Evolutionary conservation across 2,797 vertebrate genomes (phyloP), one percentile per base, ranked within the genome.

Genomic region (Sebastes steindachneri): DNA sequence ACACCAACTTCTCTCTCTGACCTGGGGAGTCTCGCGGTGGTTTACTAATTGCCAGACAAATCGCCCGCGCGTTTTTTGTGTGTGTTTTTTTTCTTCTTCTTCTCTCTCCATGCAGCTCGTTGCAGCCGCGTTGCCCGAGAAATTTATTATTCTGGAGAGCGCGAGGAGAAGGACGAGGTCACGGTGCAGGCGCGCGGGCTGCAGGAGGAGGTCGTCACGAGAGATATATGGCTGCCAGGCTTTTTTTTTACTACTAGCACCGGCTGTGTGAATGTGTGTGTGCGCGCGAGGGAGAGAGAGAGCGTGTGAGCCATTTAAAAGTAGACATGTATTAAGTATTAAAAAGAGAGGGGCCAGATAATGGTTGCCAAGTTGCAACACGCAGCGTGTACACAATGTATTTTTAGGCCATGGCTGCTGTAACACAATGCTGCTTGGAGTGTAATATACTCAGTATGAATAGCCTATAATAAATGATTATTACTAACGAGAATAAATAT

Each of bases 11-110:
- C 55, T 28, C 60, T 63, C 72, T 73, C 73, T 91, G 90, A 83
- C 89, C 86, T 75, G 58, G 75, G 86, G 73, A 90, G 88, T 79
- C 92, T 90, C 84, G 77, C 91, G 76, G 89, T 92, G 92, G 87
- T 93, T 90, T 92, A 89, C 94, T 95, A 96, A 95, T 96, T 95
- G 92, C 89, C 86, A 92, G 94, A 95, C 94, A 95, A 96, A 95
- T 95, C 92, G 86, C 82, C 86, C 72, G 78, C 79, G 81, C 81
- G 73, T 59, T 79, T 51, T 51, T 51, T 51, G 19, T n/a, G 12
- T 14, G 12, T 37, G 3, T 45, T 45, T 45, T 45, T 45, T 17
- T n/a, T 64, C 2, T 45, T 41, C 15, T 19, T 33, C 10, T 15
- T 48, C 15, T n/a, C 69, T 59, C 75, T 58, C 76, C 76, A 65